Base-by-base conservation (phyloP, 2,888 invertebrate genomes). In the Clostera curtula region DNA sequence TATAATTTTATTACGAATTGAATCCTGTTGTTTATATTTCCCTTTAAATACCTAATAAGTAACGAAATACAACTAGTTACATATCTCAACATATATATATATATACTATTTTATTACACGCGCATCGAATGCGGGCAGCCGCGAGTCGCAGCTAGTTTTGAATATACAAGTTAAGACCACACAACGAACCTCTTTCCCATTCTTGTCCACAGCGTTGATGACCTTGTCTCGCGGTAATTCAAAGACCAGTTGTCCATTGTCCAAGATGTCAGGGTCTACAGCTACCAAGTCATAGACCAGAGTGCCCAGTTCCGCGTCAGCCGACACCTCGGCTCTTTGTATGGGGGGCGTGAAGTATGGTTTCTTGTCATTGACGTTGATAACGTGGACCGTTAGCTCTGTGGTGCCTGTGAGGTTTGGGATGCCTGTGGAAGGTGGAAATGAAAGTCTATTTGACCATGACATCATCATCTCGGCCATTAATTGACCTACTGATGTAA, bases 311-410 rank as follows among this genome's bases (percentile, higher is more conserved):
- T 87, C 75, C 0, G 92, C 93, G 62, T 95, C 93, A 48, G 94
- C 95, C 3, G 93, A 89, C 1, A 93, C 88, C 75, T 93, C 91
- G 0, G 92, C 90, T 36, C 92, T 85, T 60, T 95, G 95, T 5
- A 90, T 90, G 16, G 87, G 65, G 0, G 96, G 95, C 1, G 87
- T 87, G 64, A 96, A 95, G 62, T 88, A 89, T 0, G 97, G 96
- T 33, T 89, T 85, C 64, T 95, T 96, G 60, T 96, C 94, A 65
- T 97, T 97, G 25, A 90, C 92, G 62, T 97, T 95, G 14, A 91
- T 86, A 2, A 97, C 89, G 49, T 88, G 89, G 4, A 97, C 88
- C 17, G 90, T 90, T 1, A 97, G 72, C 1, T 90, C 92, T 0
- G 93, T 88, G 0, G 93, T 93, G 5, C 95, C 95, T 0, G 93